Evolutionary conservation across 2,113 vertebrate genomes (phyloP).

Genomic region (Otus sunia): DNA sequence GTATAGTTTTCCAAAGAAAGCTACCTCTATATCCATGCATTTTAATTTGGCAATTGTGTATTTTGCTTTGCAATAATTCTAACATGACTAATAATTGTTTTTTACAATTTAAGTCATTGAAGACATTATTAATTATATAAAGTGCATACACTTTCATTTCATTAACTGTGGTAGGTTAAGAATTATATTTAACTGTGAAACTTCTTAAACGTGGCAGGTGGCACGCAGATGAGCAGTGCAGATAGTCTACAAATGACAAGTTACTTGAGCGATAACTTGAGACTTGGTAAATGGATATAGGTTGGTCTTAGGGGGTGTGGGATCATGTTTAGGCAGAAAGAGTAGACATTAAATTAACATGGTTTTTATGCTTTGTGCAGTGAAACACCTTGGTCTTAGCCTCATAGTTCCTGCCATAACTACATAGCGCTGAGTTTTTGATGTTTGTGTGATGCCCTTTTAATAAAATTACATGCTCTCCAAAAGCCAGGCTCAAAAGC

Average conservation of each 20-base stretch:
- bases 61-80: neutral
- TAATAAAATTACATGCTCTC: neutral
- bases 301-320: neutral
- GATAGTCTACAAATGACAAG: neutral
- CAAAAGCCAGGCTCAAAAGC: neutral
- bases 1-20: neutral
- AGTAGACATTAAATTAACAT: neutral
- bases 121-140: neutral
- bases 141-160: neutral
- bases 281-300: neutral
- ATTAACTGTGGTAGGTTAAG: neutral
- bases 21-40: neutral
- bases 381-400: neutral
- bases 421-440: neutral
- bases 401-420: neutral
- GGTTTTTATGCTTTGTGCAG: neutral
- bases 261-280: neutral
- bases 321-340: neutral
- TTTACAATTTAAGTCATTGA: neutral
- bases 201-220: neutral
- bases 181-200: conserved; percentile 64
- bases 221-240: neutral
- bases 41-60: neutral
- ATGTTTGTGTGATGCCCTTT: neutral
- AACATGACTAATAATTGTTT: neutral